Evolutionary conservation across 2,113 vertebrate genomes (phyloP), one percentile per base, ranked within the genome.

Genomic region (Todiramphus chloris): DNA sequence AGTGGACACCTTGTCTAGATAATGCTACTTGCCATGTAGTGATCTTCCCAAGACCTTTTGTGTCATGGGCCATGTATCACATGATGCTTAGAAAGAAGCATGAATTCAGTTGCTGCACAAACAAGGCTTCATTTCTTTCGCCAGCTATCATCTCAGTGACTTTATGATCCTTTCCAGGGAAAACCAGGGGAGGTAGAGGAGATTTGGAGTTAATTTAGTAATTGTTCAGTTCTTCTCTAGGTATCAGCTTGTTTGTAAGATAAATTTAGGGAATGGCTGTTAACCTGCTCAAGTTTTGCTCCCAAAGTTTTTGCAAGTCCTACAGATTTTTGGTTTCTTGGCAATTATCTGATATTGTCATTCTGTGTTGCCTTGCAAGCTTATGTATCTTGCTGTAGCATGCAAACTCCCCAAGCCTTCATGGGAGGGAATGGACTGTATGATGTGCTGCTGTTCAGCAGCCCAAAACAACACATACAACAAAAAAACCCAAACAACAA

Each of bases 1-100:
- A 51, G 21, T 43, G 13, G 1, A 3, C 3, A 6, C 11, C 16
- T 46, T 55, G 18, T 21, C 25, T 46, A 2, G 0, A 0, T 43
- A 53, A 51, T 69, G 46, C 33, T 51, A 4, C 2, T 43, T 64
- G 60, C 30, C 3, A 1, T 39, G 51, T n/a, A 46, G 15, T 43
- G 56, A 13, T 73, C 16, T 80, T 91, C 41, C 21, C 41, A 37
- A 55, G 21, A 28, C 28, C 6, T 74, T 37, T 63, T 90, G 31
- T 13, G 21, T 7, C 67, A 6, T 55, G 41, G 8, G 13, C 21
- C 8, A 1, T 0, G 0, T 66, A 11, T 44, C 13, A 7, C 15
- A 43, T 13, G 30, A 2, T 33, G 18, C 37, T 43, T 69, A 35
- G 5, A 68, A 10, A 33, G 39, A 69, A 62, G 30, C 1, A 1